A percentile compares a stretch with the other conserved stretches of the same genome.
These are phyloP conservation scores for Anguilla pacifica DNA, from an alignment of 2,797 vertebrate species.

Conservation along the genomic window DNA sequence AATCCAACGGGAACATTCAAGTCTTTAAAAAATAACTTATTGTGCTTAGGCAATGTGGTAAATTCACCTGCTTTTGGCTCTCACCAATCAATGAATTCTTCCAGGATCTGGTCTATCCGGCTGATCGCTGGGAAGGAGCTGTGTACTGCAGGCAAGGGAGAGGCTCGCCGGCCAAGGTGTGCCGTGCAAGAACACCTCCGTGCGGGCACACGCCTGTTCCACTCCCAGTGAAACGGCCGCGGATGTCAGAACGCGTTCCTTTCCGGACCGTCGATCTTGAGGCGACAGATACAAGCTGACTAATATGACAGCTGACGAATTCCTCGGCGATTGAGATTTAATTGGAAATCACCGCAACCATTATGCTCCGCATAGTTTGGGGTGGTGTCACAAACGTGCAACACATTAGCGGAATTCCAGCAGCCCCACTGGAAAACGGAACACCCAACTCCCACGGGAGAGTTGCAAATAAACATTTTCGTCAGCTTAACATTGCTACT, in stretches of 20 bases:
- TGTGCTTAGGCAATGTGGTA: neutral
- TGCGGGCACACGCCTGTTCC: neutral
- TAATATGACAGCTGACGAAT: slow-evolving; percentile 73
- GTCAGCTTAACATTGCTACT: slow-evolving; percentile 13
- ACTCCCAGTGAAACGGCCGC: slow-evolving; percentile 52
- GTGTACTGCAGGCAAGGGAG: slow-evolving; percentile 3
- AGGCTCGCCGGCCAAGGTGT: slow-evolving; percentile 19
- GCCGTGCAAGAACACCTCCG: neutral
- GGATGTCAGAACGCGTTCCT: slow-evolving; percentile 63
- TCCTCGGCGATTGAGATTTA: slow-evolving; percentile 56
- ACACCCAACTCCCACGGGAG: slow-evolving; percentile 48
- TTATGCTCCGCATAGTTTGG: slow-evolving; percentile 50
- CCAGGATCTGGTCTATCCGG: neutral
- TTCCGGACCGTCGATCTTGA: slow-evolving; percentile 68
- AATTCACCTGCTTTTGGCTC: neutral
- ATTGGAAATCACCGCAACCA: slow-evolving; percentile 52
- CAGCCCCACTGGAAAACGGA: slow-evolving; percentile 23
- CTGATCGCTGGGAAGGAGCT: neutral
- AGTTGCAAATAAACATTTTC: slow-evolving; percentile 22
- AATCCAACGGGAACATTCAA: neutral
- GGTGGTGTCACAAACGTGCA: slow-evolving; percentile 57
- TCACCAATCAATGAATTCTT: neutral
- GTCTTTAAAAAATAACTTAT: neutral
- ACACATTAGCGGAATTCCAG: slow-evolving; percentile 65
- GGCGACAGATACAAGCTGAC: slow-evolving; percentile 69